Evolutionary conservation across 2,797 vertebrate genomes (phyloP).

Genomic region (Lophius americanus): DNA sequence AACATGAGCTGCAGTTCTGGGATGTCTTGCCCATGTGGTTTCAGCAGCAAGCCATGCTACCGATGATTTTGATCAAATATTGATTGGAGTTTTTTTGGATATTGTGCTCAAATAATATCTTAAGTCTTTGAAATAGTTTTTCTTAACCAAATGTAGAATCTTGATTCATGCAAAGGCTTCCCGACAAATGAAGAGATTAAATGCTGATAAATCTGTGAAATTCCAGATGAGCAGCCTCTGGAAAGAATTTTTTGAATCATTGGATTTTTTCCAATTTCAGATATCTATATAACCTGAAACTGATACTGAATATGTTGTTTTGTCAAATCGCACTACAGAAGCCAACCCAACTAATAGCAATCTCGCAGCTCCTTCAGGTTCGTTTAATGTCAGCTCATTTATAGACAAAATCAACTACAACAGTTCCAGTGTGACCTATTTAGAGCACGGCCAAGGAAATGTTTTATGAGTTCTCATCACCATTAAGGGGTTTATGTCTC

Average conservation of each 20-base stretch:
- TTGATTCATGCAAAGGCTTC: not conserved
- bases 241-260: too few species aligned
- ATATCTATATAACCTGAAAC: too few species aligned
- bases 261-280: too few species aligned
- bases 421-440: slow-evolving; percentile 34
- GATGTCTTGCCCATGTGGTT: slow-evolving; percentile 31
- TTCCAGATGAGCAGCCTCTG: not conserved
- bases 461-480: slow-evolving; percentile 29
- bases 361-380: slow-evolving; percentile 10
- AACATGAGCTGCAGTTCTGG: slow-evolving; percentile 55
- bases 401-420: slow-evolving; percentile 46
- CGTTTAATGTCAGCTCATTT: slow-evolving; percentile 50
- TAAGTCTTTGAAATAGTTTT: slow-evolving; percentile 7
- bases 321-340: not conserved
- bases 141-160: not conserved
- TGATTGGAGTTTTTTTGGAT: slow-evolving; percentile 36
- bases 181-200: not conserved
- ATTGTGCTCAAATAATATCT: slow-evolving; percentile 34
- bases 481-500: slow-evolving; percentile 29
- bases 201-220: not conserved
- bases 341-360: slow-evolving; percentile 16
- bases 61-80: slow-evolving; percentile 31
- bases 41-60: slow-evolving; percentile 3
- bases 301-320: too few species aligned
- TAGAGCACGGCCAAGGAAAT: slow-evolving; percentile 31